Conservation (phyloP, 2,797 vertebrate genomes). For the Aselliscus stoliczkanus region DNA sequence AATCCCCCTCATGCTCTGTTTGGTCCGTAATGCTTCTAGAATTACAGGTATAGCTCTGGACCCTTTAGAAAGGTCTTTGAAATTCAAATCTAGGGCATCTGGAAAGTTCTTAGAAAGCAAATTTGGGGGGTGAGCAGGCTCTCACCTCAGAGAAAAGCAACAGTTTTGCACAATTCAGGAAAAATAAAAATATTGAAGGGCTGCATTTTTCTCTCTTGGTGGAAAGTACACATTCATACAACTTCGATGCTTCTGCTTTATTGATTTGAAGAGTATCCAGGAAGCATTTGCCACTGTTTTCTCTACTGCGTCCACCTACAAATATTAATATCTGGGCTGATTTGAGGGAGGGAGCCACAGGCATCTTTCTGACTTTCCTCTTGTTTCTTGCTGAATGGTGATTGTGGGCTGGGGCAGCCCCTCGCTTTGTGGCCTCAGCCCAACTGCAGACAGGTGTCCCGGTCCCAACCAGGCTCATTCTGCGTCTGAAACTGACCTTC, state of each 20-base stretch:
- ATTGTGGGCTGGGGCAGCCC: not conserved
- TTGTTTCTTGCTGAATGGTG: not conserved
- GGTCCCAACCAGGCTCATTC: not conserved
- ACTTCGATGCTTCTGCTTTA: not conserved
- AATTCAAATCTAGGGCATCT: not conserved
- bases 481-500: not conserved
- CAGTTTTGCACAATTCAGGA: not conserved
- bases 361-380: not conserved
- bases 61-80: not conserved
- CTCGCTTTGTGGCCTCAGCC: too few relatives aligned
- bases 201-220: not conserved
- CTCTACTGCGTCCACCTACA: not conserved
- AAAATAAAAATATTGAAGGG: not conserved
- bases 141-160: not conserved
- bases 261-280: not conserved
- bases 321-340: not conserved
- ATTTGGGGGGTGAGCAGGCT: not conserved
- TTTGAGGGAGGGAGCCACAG: not conserved
- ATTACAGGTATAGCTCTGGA: not conserved
- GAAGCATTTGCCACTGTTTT: not conserved
- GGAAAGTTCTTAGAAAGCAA: not conserved
- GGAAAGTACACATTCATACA: not conserved
- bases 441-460: not conserved
- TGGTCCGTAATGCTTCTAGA: not conserved
- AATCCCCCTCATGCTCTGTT: not conserved